Evolutionary conservation across 37 sponge, comb jelly and placozoan species (phyloP).

Genomic region (Aplysina aerophoba): DNA sequence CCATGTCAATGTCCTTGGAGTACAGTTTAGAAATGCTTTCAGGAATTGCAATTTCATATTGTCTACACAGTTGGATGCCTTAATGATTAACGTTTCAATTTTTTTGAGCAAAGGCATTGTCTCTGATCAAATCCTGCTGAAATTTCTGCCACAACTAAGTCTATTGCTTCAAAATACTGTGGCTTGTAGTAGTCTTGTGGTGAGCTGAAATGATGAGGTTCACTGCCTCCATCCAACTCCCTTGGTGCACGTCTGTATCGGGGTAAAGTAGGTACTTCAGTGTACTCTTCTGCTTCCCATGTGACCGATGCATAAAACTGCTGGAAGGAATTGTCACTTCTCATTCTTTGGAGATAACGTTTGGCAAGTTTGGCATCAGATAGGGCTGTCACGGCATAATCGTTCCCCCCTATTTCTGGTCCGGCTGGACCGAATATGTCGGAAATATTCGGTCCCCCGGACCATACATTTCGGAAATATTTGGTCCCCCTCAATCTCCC

Average conservation of each 20-base stretch:
- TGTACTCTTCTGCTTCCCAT: conserved; percentile 11
- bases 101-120: conserved; percentile 26
- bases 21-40: conserved; percentile 22
- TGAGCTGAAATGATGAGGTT: conserved; percentile 27
- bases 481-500: too few species aligned
- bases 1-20: conserved; percentile 42
- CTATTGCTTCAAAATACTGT: conserved; percentile 39
- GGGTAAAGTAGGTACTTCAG: conserved; percentile 23
- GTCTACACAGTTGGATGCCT: conserved; percentile 6
- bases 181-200: conserved; percentile 29
- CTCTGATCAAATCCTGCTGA: conserved; percentile 26
- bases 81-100: conserved; percentile 17
- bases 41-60: conserved; percentile 9
- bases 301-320: conserved; percentile 21
- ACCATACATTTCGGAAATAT: too few species aligned
- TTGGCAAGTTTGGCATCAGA: too few species aligned
- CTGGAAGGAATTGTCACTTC: conserved; percentile 36
- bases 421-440: too few species aligned
- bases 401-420: too few species aligned
- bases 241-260: conserved; percentile 42
- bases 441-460: too few species aligned
- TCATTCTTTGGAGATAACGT: conserved; percentile 19
- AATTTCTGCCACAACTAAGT: conserved; percentile 29
- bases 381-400: too few species aligned
- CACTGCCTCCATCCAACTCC: conserved; percentile 30